Conservation (phyloP, 1,140 invertebrate genomes). For the Eufriesea mexicana region DNA sequence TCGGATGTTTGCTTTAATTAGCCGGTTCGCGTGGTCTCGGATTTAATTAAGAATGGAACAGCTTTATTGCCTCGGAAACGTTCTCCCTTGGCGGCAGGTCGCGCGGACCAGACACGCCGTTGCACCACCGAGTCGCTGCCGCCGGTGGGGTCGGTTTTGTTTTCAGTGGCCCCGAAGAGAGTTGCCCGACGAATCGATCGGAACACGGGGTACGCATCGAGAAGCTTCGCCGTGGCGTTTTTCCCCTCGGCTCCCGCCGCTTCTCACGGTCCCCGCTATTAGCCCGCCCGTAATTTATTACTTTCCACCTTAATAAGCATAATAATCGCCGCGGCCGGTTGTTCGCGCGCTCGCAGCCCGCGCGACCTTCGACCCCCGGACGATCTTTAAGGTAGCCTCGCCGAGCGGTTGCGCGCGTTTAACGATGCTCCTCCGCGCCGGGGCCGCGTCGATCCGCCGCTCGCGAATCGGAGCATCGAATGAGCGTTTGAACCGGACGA, state of each 20-base stretch:
- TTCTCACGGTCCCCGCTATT: constrained; percentile 65
- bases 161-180: background rate
- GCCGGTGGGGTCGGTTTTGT: background rate
- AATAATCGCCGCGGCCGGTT: constrained; percentile 61
- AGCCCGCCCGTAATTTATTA: constrained; percentile 80
- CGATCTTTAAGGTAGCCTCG: constrained; percentile 82
- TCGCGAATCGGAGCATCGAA: background rate
- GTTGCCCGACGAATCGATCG: constrained; percentile 33
- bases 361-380: constrained; percentile 78
- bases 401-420: constrained; percentile 73
- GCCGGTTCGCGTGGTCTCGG: constrained; percentile 41
- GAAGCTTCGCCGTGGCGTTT: constrained; percentile 63
- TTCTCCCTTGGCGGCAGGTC: background rate
- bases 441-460: background rate
- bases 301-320: constrained; percentile 82
- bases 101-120: background rate
- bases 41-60: constrained; percentile 51
- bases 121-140: no score
- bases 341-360: constrained; percentile 43
- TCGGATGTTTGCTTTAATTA: constrained; percentile 57
- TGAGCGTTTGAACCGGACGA: no score
- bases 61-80: constrained; percentile 47
- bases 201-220: background rate
- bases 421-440: constrained; percentile 80
- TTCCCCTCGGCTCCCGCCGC: constrained; percentile 78